phyloP scores from a whole-genome alignment of 2,797 vertebrate genomes.

The Philypnodon macrostomus region DNA sequence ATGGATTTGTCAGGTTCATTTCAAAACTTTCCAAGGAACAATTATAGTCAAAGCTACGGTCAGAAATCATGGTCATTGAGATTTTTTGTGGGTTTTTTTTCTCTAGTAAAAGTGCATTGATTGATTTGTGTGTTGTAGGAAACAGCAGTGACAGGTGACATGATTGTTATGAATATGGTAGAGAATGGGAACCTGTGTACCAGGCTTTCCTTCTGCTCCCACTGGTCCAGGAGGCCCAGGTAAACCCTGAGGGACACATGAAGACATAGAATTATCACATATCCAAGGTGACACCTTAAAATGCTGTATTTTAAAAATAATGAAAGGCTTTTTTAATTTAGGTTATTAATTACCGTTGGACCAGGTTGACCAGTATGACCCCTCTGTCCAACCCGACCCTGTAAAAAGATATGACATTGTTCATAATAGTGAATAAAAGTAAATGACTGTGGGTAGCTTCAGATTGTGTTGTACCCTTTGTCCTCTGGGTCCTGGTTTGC shows the following conservation, averaged over 20 bases:
- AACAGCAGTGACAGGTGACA: constrained; percentile 42
- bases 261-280: constrained; percentile 19
- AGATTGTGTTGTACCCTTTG: constrained; percentile 76
- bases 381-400: constrained; percentile 71
- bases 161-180: constrained; percentile 52
- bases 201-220: constrained; percentile 94
- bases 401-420: constrained; percentile 4
- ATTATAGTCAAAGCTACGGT: too few species aligned
- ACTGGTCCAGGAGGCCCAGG: constrained; percentile 76
- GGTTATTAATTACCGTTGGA: constrained; percentile 56
- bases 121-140: not conserved
- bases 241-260: constrained; percentile 73
- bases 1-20: too few species aligned
- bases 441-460: too few species aligned
- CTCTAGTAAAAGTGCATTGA: too few species aligned
- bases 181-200: constrained; percentile 97
- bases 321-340: too few species aligned
- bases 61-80: too few species aligned
- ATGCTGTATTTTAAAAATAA: too few species aligned
- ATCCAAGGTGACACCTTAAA: too few species aligned
- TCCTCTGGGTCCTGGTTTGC: constrained; percentile 78
- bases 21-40: too few species aligned
- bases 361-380: constrained; percentile 72
- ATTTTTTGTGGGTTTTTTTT: too few species aligned
- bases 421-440: not conserved